phyloP scores from a whole-genome alignment of 2,888 invertebrate species.

The Diogma glabrata region DNA sequence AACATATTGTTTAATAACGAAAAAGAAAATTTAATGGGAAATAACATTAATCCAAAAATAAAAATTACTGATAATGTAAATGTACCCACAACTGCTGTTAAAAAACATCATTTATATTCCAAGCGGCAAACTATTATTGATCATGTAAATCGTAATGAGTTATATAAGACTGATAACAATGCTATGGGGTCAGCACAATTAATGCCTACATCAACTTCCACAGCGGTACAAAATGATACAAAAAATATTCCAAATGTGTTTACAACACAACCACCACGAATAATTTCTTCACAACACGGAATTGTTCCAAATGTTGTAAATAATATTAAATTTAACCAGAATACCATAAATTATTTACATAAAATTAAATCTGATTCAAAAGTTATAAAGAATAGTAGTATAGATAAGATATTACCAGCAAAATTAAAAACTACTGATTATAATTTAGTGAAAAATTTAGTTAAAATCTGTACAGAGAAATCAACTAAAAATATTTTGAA shows the following conservation, averaged over 20 bases:
- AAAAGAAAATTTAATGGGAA: slow-evolving; percentile 2
- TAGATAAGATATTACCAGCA: slow-evolving; percentile 11
- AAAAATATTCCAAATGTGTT: too few species aligned
- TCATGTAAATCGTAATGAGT: slow-evolving; percentile 26
- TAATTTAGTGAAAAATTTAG: slow-evolving; percentile 18
- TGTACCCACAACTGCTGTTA: slow-evolving; percentile 26
- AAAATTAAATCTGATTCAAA: slow-evolving; percentile 26
- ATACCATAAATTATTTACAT: slow-evolving; percentile 19
- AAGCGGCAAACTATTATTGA: slow-evolving; percentile 27
- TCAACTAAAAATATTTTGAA: background rate
- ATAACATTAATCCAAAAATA: too few species aligned
- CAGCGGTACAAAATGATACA: background rate
- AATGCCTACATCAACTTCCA: background rate
- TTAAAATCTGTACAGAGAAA: slow-evolving; percentile 17
- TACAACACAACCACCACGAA: slow-evolving; percentile 2
- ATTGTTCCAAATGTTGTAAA: background rate
- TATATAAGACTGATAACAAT: slow-evolving; percentile 18
- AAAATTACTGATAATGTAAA: slow-evolving; percentile 1
- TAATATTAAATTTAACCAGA: slow-evolving; percentile 16
- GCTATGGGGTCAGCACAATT: background rate
- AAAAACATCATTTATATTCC: slow-evolving; percentile 35
- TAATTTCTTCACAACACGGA: background rate
- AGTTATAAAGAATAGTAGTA: slow-evolving; percentile 25
- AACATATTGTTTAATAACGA: background rate
- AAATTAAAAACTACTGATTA: slow-evolving; percentile 17